These are phyloP conservation scores for Orchesellides sinensis DNA, from an alignment of 2,888 invertebrate species.

Conservation along the genomic window DNA sequence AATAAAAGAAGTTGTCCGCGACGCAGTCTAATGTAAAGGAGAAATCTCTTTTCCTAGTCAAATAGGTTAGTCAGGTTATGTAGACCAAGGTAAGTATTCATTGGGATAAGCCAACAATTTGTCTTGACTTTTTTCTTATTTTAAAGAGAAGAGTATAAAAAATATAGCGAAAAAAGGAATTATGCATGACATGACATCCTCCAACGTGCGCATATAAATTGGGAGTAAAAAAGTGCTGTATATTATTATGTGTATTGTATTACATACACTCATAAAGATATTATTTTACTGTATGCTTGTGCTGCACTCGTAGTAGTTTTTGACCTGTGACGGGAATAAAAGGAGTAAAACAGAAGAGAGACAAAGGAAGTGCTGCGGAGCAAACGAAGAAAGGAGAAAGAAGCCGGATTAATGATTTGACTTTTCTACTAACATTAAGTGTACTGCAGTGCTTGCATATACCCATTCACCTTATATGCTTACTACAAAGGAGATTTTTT, in stretches of 20 bases:
- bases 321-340: slow-evolving; percentile 33
- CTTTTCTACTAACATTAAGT: slow-evolving; percentile 29
- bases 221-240: slow-evolving; percentile 14
- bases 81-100: slow-evolving; percentile 30
- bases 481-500: background rate
- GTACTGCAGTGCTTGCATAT: background rate
- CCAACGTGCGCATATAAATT: slow-evolving; percentile 28
- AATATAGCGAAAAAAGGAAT: slow-evolving; percentile 36
- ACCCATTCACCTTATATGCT: background rate
- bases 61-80: slow-evolving; percentile 26
- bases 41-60: background rate
- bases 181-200: slow-evolving; percentile 47
- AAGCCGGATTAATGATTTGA: slow-evolving; percentile 50
- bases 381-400: slow-evolving; percentile 16
- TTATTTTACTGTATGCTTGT: background rate
- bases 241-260: slow-evolving; percentile 18
- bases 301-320: slow-evolving; percentile 6
- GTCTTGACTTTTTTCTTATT: slow-evolving; percentile 18
- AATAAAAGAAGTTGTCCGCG: too few species aligned
- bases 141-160: background rate
- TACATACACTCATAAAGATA: background rate
- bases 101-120: slow-evolving; percentile 41
- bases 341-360: background rate
- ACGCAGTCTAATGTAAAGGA: too few species aligned
- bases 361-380: background rate